A percentile compares a stretch with the other conserved stretches of the same genome.
phyloP scores from a whole-genome alignment of 2,888 invertebrate genomes.

The Cheilosia grossa region DNA sequence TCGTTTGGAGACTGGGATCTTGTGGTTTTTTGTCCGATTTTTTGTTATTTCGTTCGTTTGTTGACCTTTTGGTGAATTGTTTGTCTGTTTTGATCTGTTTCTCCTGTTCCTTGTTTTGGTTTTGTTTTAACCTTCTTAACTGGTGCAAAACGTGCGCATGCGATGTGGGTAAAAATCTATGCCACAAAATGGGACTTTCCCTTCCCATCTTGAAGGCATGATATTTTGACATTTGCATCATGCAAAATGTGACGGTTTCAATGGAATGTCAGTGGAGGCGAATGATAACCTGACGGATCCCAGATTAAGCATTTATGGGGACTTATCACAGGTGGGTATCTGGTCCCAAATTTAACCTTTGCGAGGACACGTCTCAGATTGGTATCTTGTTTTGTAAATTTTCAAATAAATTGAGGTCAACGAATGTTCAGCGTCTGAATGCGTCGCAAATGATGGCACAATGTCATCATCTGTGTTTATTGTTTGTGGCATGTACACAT shows the following conservation, averaged over 20 bases:
- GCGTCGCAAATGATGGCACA: too few species aligned
- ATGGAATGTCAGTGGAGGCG: slow-evolving; percentile 21
- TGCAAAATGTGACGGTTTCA: background rate
- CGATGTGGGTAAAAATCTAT: slow-evolving; percentile 20
- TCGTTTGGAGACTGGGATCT: too few species aligned
- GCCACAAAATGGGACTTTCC: slow-evolving; percentile 15
- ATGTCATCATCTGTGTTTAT: background rate
- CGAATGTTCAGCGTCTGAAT: too few species aligned
- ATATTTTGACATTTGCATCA: too few species aligned
- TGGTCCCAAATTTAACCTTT: too few species aligned
- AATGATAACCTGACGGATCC: background rate
- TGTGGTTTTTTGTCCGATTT: slow-evolving; percentile 39
- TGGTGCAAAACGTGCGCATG: slow-evolving; percentile 43
- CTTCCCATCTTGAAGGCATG: slow-evolving; percentile 20
- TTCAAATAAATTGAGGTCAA: too few species aligned
- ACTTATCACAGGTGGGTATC: too few species aligned
- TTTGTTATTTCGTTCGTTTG: slow-evolving; percentile 63
- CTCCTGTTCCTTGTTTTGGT: slow-evolving; percentile 8
- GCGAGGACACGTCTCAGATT: too few species aligned
- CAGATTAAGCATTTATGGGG: too few species aligned
- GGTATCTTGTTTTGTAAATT: too few species aligned
- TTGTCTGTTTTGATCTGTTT: slow-evolving; percentile 55
- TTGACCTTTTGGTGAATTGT: slow-evolving; percentile 55
- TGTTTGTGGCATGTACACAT: background rate
- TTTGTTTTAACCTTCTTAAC: slow-evolving; percentile 46